Evolutionary conservation across 2,797 vertebrate species (phyloP).

Genomic region (Etheostoma perlongum): DNA sequence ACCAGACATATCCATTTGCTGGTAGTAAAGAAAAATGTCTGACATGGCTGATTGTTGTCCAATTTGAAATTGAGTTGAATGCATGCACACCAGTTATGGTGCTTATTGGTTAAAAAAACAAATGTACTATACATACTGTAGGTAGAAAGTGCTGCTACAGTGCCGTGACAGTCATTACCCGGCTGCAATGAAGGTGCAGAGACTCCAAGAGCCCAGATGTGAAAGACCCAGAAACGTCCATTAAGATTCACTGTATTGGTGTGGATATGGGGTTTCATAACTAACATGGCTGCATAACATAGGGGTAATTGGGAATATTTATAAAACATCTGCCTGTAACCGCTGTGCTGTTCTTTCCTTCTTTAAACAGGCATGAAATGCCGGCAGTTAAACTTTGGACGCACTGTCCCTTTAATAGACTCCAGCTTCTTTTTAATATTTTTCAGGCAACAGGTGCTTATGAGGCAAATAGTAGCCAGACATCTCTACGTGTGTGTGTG

Average conservation of each 20-base stretch:
- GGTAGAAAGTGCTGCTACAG: too few relatives aligned
- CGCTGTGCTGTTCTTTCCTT: not conserved
- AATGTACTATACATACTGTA: too few relatives aligned
- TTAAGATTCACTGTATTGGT: not conserved
- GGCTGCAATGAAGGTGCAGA: too few relatives aligned
- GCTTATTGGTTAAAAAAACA: not conserved
- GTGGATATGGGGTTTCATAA: not conserved
- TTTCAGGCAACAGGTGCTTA: conserved; percentile 48
- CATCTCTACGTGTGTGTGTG: conserved; percentile 23
- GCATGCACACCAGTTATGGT: not conserved
- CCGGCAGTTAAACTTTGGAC: not conserved
- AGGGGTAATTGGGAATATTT: not conserved
- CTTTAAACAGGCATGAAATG: not conserved
- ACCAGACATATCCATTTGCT: not conserved
- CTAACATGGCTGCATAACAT: not conserved
- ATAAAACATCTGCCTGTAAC: not conserved
- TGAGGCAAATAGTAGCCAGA: conserved; percentile 35
- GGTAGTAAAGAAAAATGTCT: not conserved
- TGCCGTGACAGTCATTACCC: too few relatives aligned
- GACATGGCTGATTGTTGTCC: not conserved
- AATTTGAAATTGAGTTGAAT: not conserved
- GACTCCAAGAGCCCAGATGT: too few relatives aligned
- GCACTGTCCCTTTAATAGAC: conserved; percentile 34
- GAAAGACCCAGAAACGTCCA: too few relatives aligned
- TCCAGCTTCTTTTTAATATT: conserved; percentile 9